Conservation (phyloP, 2,888 invertebrate genomes). For the Nymphalis polychloros region DNA sequence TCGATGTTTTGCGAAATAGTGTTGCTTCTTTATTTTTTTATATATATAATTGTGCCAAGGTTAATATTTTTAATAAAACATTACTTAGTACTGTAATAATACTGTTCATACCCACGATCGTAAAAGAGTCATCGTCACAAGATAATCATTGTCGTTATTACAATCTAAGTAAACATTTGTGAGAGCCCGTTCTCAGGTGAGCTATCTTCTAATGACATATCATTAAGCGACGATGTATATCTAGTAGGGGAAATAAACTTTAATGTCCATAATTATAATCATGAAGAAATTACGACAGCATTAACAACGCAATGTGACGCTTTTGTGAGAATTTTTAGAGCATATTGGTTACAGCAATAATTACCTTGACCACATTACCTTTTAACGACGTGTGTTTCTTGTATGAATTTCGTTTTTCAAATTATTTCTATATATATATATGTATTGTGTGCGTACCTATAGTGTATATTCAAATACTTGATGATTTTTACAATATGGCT, state of each 20-base stretch:
- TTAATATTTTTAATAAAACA: conserved; percentile 11
- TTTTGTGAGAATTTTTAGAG: conserved; percentile 36
- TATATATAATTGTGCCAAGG: conserved; percentile 20
- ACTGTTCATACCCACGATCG: conserved; percentile 13
- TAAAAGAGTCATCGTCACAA: conserved; percentile 20
- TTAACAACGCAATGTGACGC: conserved; percentile 34
- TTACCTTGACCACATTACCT: conserved; percentile 31
- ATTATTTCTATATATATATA: background rate
- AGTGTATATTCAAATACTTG: too few relatives aligned
- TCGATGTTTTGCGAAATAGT: conserved; percentile 5
- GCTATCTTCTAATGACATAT: conserved; percentile 24
- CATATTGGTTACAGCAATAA: conserved; percentile 29
- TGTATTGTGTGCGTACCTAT: too few relatives aligned
- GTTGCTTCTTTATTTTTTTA: background rate
- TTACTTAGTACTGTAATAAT: conserved; percentile 19
- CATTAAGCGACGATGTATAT: conserved; percentile 27
- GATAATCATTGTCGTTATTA: conserved; percentile 29
- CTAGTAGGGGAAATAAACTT: conserved; percentile 28
- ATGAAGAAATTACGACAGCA: conserved; percentile 32
- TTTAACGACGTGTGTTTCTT: conserved; percentile 8
- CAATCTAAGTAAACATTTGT: conserved; percentile 18
- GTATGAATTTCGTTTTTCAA: conserved; percentile 1
- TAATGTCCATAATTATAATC: conserved; percentile 30
- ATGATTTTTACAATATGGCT: too few relatives aligned
- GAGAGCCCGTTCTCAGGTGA: conserved; percentile 15